Evolutionary conservation across 1,140 invertebrate genomes (phyloP), one percentile per base, ranked within the genome.

Genomic region (Zaprionus kolodkinae): DNA sequence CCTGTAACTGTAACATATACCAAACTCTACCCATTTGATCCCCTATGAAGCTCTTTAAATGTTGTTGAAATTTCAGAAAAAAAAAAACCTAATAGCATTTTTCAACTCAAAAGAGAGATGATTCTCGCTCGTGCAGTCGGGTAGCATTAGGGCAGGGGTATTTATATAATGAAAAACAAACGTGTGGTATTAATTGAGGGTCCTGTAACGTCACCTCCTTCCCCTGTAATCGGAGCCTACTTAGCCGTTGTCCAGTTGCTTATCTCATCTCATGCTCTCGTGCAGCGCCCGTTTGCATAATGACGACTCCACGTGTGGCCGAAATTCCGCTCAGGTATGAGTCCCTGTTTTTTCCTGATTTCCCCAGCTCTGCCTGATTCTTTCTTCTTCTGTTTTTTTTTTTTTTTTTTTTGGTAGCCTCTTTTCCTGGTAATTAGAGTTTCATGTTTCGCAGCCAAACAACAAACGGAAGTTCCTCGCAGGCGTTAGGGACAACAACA

Each of bases 361-460:
- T 78, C 52, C 27, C 21, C 21, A 21, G 21, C 21, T 21, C 21
- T 55, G 17, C 30, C 75, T 56, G 17, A 35, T 35, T 59, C 10
- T 52, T 1, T 35, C 30, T 38, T 48, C n/a, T 38, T 50, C 33
- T 50, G 21, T 25, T 50, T 27, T 52, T 56, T 48, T 27, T 25
- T 50, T 27, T 52, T 56, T 48, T 27, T 57, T 70, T 79, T 66
- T 56, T 10, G 25, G 40, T 69, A 60, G 48, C 55, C 61, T 61
- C 62, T 73, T 82, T 88, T 87, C 62, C 68, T 79, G 83, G 79
- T 86, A 86, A 86, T 86, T 86, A 87, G 83, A 86, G 83, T 86
- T 83, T 86, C 84, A 87, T 87, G 83, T 86, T 86, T 73, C 79
- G 35, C 69, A 67, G 54, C 55, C 81, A 64, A 79, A 73, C 79